Conservation (phyloP, 2,797 vertebrate genomes). For the Sebastes kiyomatsui region DNA sequence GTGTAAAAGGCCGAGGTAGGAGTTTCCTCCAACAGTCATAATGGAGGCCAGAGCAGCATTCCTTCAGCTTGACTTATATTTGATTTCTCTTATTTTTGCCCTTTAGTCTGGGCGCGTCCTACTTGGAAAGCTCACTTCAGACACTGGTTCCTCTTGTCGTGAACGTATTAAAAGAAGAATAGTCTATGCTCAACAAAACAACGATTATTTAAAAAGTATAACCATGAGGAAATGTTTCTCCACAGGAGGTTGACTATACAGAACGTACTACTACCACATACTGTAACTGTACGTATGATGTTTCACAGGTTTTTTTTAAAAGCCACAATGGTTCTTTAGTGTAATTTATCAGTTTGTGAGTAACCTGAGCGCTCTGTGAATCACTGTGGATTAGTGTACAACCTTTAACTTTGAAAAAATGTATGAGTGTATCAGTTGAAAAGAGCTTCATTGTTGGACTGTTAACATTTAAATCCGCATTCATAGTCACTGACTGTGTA, state of each 20-base stretch:
- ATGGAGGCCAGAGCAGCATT: constrained; percentile 42
- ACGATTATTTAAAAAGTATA: not conserved
- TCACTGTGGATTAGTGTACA: not conserved
- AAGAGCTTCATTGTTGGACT: not conserved
- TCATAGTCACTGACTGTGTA: not conserved
- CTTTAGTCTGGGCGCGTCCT: constrained; percentile 3
- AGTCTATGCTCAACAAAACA: not conserved
- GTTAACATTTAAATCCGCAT: not conserved
- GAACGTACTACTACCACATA: not conserved
- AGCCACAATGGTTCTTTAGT: not conserved
- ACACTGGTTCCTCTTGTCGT: not conserved
- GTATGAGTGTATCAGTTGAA: not conserved
- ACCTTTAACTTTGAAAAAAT: not conserved
- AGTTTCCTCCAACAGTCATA: constrained; percentile 46
- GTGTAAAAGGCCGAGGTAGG: constrained; percentile 2
- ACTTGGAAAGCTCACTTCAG: not conserved
- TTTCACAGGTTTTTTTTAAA: not conserved
- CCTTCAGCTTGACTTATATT: constrained; percentile 30
- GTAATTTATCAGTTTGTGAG: not conserved
- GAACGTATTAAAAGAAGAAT: not conserved
- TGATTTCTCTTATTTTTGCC: constrained; percentile 30
- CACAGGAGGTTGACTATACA: not conserved
- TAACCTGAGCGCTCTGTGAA: not conserved
- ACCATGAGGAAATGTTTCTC: not conserved
- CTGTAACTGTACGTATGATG: too few relatives aligned